Conservation (phyloP, 2,113 vertebrate species). For the Triplophysa tibetana region DNA sequence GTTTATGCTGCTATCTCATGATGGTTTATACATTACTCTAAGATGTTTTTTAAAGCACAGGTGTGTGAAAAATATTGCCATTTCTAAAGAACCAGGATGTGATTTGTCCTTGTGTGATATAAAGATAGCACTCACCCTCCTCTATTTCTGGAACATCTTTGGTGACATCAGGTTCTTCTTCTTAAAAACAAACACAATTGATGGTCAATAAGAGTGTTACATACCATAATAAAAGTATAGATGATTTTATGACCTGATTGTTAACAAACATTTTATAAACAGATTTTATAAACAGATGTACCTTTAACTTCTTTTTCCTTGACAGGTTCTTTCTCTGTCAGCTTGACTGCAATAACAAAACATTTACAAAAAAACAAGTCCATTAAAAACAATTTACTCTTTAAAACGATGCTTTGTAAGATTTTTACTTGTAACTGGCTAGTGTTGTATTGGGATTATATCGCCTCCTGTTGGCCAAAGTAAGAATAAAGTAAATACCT, state of each 20-base stretch:
- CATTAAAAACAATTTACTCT: background rate
- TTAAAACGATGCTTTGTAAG: too few relatives aligned
- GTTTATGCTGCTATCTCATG: background rate
- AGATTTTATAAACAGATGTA: background rate
- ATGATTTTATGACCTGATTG: background rate
- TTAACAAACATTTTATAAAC: background rate
- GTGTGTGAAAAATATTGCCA: too few relatives aligned
- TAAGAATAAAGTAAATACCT: constrained; percentile 35
- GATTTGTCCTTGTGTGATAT: background rate
- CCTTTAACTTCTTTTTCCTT: constrained; percentile 38
- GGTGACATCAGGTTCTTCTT: constrained; percentile 47
- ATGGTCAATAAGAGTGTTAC: background rate
- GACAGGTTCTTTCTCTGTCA: background rate
- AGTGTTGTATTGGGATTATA: too few relatives aligned
- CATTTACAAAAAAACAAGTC: background rate
- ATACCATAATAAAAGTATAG: background rate
- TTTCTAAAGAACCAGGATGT: too few relatives aligned
- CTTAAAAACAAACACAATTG: background rate
- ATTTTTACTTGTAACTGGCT: too few relatives aligned
- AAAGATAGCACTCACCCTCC: constrained; percentile 42
- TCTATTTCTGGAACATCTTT: constrained; percentile 42
- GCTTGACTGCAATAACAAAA: constrained; percentile 1
- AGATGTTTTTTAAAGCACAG: too few relatives aligned
- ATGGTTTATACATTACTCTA: background rate
- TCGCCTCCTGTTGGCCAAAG: too few relatives aligned